Evolutionary conservation across 2,888 invertebrate species (phyloP), one percentile per base, ranked within the genome.

Genomic region (Pandemis cinnamomeana): DNA sequence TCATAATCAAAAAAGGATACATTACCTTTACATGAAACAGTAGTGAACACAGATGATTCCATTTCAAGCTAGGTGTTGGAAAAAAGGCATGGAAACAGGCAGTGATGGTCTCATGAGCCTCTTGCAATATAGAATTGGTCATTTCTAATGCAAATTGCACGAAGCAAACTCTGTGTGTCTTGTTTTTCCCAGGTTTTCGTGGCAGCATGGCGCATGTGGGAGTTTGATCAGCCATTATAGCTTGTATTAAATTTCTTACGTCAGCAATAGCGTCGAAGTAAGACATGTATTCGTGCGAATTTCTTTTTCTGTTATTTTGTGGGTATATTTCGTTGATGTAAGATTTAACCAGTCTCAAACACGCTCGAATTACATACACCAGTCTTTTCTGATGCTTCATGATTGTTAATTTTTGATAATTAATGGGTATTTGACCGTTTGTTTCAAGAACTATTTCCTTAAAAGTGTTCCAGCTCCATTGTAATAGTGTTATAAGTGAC

Each of bases 71-170:
- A 0, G 98, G 97, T 0, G 98, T 99, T 0, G 99, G 99, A 89
- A 98, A 99, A 92, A 99, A 99, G 0, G 98, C 98, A 89, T 99
- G 98, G 85, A 98, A 99, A 85, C 99, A 98, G 4, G 97, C 95
- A 0, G 98, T 97, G 85, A 98, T 98, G 0, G 99, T 98, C 71
- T 96, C 96, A 80, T 99, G 98, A 73, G 98, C 98, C 88, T 99
- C 99, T 70, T 97, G 97, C 71, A 99, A 91, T 78, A 99, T 97
- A 48, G 96, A 95, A 71, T 95, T 95, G 3, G 96, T 96, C 95
- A 97, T 94, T 73, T 95, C 95, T 61, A 95, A 84, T 11, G 95
- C 95, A 67, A 92, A 88, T 80, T 92, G 92, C 11, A 94, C 91
- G 70, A 88, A 91, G 76, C 92, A 94, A 10, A 88, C 87, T 76